Percentiles rank a stretch among this genome's conserved stretches.
phyloP scores from a whole-genome alignment of 2,113 vertebrate species.

The Bungarus multicinctus region DNA sequence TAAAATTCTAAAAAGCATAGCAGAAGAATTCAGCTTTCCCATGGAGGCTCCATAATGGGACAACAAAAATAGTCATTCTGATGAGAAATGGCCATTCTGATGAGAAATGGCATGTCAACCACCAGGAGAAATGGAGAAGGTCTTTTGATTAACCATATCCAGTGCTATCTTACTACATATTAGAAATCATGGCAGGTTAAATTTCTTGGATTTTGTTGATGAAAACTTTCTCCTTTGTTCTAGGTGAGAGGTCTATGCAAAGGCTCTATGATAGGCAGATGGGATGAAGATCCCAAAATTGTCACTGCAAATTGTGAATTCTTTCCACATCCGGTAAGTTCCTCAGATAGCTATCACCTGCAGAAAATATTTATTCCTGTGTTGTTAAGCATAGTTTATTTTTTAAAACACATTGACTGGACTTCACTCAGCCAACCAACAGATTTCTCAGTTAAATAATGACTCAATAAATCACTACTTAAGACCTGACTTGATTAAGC shows the following conservation, averaged over 20 bases:
- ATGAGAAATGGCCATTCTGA: no score
- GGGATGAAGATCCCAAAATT: rapidly evolving
- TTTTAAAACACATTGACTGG: background rate
- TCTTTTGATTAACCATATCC: background rate
- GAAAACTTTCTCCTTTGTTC: constrained; percentile 19
- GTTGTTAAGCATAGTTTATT: background rate
- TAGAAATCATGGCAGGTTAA: background rate
- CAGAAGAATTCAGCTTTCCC: background rate
- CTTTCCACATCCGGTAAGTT: constrained; percentile 64
- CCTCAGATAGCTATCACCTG: constrained; percentile 30
- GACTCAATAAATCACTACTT: no score
- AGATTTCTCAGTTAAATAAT: no score
- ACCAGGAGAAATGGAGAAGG: background rate
- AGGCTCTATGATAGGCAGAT: constrained; percentile 31
- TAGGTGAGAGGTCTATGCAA: constrained; percentile 64
- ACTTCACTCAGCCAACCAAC: no score
- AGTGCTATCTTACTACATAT: background rate
- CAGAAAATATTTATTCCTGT: background rate
- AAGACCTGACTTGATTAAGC: background rate
- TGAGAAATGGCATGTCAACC: background rate
- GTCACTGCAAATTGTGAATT: constrained; percentile 54
- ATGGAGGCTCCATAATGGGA: background rate
- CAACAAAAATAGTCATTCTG: background rate
- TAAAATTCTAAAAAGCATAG: background rate
- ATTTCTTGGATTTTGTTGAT: background rate